Evolutionary conservation across 2,888 invertebrate species (phyloP), one percentile per base, ranked within the genome.

Genomic region (Anaspis maculata): DNA sequence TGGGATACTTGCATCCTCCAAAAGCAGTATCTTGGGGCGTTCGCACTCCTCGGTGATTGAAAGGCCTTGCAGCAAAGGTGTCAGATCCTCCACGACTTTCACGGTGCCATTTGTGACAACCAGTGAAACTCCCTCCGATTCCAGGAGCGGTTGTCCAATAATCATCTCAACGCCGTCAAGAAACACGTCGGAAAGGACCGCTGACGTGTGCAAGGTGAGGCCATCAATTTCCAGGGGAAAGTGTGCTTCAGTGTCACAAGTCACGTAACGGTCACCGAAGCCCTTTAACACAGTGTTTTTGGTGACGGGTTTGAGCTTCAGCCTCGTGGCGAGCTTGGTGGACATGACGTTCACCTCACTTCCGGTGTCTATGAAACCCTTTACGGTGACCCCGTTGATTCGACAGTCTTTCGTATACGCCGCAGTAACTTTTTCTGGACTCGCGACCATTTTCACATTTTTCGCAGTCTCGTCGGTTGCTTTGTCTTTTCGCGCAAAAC

Each of bases 91-190:
- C 25, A 24, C 5, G 10, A 24, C 4, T 13, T n/a, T n/a, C n/a
- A n/a, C n/a, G n/a, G n/a, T n/a, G n/a, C n/a, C n/a, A n/a, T n/a
- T n/a, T n/a, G n/a, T n/a, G n/a, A n/a, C n/a, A n/a, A n/a, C n/a
- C n/a, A 9, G 6, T 19, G 21, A 19, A 6, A 9, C 6, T 19
- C 9, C 9, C 9, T 9, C 9, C 21, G 6, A 19, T 6, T 33
- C 27, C 12, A 33, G 26, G 5, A 33, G 9, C 3, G 35, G 35
- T 21, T 35, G 35, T 9, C 37, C 33, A 11, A 37, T 16, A 3
- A 37, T 5, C 13, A 35, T 3, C n/a, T 35, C 33, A 15, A 29
- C 10, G n/a, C 15, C 13, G 19, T 15, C 28, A 28, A 37, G 24
- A 2, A 35, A 3, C 2, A 12, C 3, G 9, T 28, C 19, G 10